Base-by-base conservation (phyloP, 2,113 vertebrate species). In the Hoplias malabaricus region DNA sequence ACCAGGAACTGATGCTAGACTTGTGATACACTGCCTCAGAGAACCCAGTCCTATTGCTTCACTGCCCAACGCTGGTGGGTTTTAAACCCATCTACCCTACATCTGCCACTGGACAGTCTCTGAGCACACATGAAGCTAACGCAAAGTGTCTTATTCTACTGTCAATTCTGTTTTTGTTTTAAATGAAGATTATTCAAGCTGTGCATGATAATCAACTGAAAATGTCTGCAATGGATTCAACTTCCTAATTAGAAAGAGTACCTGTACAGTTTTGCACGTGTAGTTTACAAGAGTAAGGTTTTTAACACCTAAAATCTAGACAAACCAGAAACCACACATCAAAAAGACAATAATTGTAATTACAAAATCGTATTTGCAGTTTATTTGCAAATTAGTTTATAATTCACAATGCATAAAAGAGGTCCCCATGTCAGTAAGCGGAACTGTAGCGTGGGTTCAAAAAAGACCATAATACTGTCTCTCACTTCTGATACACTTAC, bases 321-420 rank as follows among this genome's bases (percentile, higher is more conserved):
- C 3, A 10, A 38, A 2, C 3, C 43, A 0, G 16, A 13, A 42
- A 53, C 6, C n/a, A 59, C 21, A 67, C 4, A 19, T 9, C 5
- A 53, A 33, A 68, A 0, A 3, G 5, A 53, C 33, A 78, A 29
- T 12, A 33, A 3, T 21, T 42, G 31, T 50, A n/a, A 77, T n/a
- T n/a, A n/a, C n/a, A 61, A 72, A 53, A 53, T 57, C 21, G 36
- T 48, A 1, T 69, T 69, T 69, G 53, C 66, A 59, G 38, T 78
- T 82, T 82, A 82, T 70, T 78, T 56, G 70, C 59, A 34, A 63
- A 70, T 82, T 69, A 48, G 56, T 82, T 63, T 48, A 70, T 19
- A 82, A 78, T 71, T 81, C 74, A 81, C 62, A 33, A 46, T 27
- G 33, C 40, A 53, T 42, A 31, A n/a, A n/a, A 40, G 19, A 68